Evolutionary conservation across 2,113 vertebrate species (phyloP), one percentile per base, ranked within the genome.

Genomic region (Tor tambroides): DNA sequence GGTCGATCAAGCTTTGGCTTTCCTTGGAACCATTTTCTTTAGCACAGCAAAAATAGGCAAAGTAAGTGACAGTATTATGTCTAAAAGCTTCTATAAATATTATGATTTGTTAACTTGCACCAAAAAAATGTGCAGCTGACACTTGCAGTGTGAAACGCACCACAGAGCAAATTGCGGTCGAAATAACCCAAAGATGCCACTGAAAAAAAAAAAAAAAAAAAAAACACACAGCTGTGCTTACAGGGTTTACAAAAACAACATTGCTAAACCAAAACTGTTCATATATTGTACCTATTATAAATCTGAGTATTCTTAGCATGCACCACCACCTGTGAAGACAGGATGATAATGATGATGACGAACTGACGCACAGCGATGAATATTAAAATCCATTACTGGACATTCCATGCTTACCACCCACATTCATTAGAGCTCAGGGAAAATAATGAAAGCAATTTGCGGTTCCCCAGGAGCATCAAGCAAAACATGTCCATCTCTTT

Each of bases 301-400:
- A 56, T 8, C 1, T 23, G 54, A 21, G 21, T 59, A 56, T 19
- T 56, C 15, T 49, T 49, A 46, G 15, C 32, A 5, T 49, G 63
- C 19, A 49, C 4, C 80, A 71, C 43, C 63, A 51, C 15, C 49
- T 10, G 30, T 74, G 69, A 74, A 72, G 21, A 74, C 23, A 12
- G 35, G 15, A 12, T 38, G 30, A 71, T 38, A n/a, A n/a, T n/a
- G 80, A 67, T 26, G 30, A 41, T 74, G 83, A 74, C 51, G 0
- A 84, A 41, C 23, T 17, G 49, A 75, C n/a, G 2, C 46, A 56
- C 49, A 7, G 49, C 65, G 26, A 35, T 56, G 23, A 75, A 74
- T 74, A 38, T 84, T 84, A 84, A 75, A 84, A 84, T n/a, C 17
- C 69, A 84, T 59, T 84, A 84, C 69, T 59, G 83, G 83, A 84